Conservation (phyloP, 2,797 vertebrate species). For the Eulemur coronatus region DNA sequence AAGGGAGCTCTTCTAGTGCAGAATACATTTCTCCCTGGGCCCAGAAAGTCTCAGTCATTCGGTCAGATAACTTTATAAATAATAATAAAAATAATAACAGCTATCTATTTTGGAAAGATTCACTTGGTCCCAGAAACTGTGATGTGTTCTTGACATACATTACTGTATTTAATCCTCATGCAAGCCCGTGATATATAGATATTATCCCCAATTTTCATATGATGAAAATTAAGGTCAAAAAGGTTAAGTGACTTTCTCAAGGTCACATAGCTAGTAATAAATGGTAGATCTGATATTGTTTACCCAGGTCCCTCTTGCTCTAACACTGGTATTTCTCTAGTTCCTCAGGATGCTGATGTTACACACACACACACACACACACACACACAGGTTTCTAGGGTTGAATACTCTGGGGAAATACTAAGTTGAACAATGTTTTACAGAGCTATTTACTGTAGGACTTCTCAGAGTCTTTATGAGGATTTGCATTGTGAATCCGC, state of each 20-base stretch:
- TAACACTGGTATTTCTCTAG: background rate
- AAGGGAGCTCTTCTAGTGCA: background rate
- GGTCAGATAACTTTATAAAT: background rate
- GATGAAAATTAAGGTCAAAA: conserved; percentile 2
- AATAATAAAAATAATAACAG: background rate
- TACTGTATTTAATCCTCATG: background rate
- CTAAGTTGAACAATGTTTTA: background rate
- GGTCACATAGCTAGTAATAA: background rate
- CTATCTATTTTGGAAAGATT: background rate
- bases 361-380: background rate
- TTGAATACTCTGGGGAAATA: background rate
- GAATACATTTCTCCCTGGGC: background rate
- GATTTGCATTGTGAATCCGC: background rate
- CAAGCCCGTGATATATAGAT: background rate
- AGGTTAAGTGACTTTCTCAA: background rate
- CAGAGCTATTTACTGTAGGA: background rate
- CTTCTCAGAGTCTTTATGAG: background rate
- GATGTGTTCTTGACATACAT: background rate
- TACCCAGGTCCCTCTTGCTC: background rate
- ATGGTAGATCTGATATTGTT: background rate
- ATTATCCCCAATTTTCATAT: conserved; percentile 1
- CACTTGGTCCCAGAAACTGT: background rate
- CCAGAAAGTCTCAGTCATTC: background rate
- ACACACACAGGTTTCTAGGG: background rate
- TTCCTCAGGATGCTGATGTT: background rate